Evolutionary conservation across 2,888 invertebrate species (phyloP).

Genomic region (Caenorhabditis angaria): DNA sequence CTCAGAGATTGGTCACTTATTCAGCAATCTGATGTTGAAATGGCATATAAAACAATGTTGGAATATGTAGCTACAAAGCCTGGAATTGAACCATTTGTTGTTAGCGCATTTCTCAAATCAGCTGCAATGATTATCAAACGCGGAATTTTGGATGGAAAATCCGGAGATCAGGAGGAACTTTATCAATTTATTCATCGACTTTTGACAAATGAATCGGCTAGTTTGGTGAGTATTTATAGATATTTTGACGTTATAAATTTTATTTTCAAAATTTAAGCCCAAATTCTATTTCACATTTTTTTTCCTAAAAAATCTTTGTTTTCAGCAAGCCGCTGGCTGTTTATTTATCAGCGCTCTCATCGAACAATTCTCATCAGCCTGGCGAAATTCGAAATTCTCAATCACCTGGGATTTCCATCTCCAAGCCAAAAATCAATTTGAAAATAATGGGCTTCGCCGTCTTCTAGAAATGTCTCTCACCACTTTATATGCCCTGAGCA

Average conservation of each 20-base stretch:
- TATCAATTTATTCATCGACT: slow-evolving; percentile 79
- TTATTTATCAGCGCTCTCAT: slow-evolving; percentile 84
- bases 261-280: slow-evolving; percentile 10
- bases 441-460: slow-evolving; percentile 81
- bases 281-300: too few relatives aligned
- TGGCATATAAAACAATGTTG: slow-evolving; percentile 77
- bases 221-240: slow-evolving; percentile 76
- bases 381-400: slow-evolving; percentile 86
- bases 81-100: slow-evolving; percentile 57
- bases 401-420: slow-evolving; percentile 88
- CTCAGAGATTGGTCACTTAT: slow-evolving; percentile 85
- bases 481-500: slow-evolving; percentile 75
- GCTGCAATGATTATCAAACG: slow-evolving; percentile 89
- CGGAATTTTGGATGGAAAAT: slow-evolving; percentile 79
- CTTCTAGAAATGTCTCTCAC: slow-evolving; percentile 82
- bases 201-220: slow-evolving; percentile 79
- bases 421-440: slow-evolving; percentile 85
- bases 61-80: slow-evolving; percentile 40
- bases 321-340: slow-evolving; percentile 84
- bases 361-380: slow-evolving; percentile 87
- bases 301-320: slow-evolving; percentile 9
- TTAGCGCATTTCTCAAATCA: slow-evolving; percentile 76
- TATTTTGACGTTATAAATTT: too few relatives aligned
- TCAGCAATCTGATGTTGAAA: slow-evolving; percentile 79
- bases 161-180: slow-evolving; percentile 78